Evolutionary conservation across 2,797 vertebrate genomes (phyloP), one percentile per base, ranked within the genome.

Genomic region (Typhlichthys subterraneus): DNA sequence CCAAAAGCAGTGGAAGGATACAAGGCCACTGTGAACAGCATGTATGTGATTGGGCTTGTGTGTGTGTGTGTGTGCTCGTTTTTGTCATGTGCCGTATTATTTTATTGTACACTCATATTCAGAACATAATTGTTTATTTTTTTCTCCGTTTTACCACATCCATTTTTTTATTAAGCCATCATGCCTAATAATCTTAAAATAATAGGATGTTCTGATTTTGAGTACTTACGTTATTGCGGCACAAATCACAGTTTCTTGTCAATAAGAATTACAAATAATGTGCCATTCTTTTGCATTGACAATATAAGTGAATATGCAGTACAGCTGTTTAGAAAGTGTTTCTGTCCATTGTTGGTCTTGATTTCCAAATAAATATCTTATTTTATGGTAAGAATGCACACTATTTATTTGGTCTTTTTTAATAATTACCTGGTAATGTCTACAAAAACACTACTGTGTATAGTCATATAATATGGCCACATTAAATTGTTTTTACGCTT

Each of bases 401-500:
- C 33, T 38, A 1, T 38, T 72, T 61, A 76, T 71, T 53, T 19
- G 51, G 70, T 75, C 69, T 75, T 53, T 63, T 79, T 74, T 65
- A 58, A 73, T 82, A 4, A 70, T 80, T 79, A 67, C 49, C 73
- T 61, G 68, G 55, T 73, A 77, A 79, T 69, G 72, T 45, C n/a
- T 72, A 84, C 33, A 83, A 88, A 73, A 79, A 80, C 79, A 77
- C 75, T 69, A 45, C 56, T 51, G 49, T 14, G 49, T 61, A 67
- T 80, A 59, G 65, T 80, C 74, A 65, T 72, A 61, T 80, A 73
- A 65, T 72, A 61, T 57, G 19, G 79, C 67, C 69, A 70, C 48
- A 54, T 54, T 74, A 79, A 84, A 83, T 84, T 79, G 79, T 78
- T 84, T 84, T 81, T 81, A 74, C 81, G 76, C 71, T 79, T 87